Base-by-base conservation (phyloP, 2,888 invertebrate genomes). In the Amphimallon solstitiale region DNA sequence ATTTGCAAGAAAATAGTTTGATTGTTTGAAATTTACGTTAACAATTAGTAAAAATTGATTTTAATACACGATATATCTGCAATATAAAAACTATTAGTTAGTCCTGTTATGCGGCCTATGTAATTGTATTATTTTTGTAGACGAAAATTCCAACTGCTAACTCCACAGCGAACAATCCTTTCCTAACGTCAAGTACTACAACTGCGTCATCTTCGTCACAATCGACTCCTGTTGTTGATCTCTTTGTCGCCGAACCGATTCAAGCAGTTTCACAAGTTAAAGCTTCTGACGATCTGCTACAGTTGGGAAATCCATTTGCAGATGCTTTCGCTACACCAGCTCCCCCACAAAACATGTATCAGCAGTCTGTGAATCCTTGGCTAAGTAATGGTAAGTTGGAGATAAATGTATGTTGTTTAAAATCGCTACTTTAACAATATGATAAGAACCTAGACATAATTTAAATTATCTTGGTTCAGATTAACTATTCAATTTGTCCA, bases 261-360 rank as follows among this genome's bases (percentile, higher is more conserved):
- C 64, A 61, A 54, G 56, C 64, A 67, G 79, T 82, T 0, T 83
- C 84, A 51, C 75, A 76, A 3, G 60, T 70, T 68, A 93, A 90
- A 83, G 92, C 95, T 17, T 94, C 94, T 10, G 96, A 96, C 77
- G 95, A 96, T 83, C 85, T 97, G 72, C 86, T 96, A 62, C 92
- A 94, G 76, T 85, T 96, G 71, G 92, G 93, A 46, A 97, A 97
- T 85, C 97, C 97, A 7, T 97, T 97, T 80, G 92, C 94, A 37
- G 93, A 94, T 77, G 92, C 76, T n/a, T 73, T 34, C 79, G 78
- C 52, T 7, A 10, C 56, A 10, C 56, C 79, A 7, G 72, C 76
- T 34, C 78, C 79, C 46, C 45, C 12, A 14, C 63, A 72, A 29
- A 59, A 68, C 34, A 49, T 66, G 29, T 68, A 69, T 45, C 72